Percentiles rank a stretch among this genome's conserved stretches.
These are phyloP conservation scores for Hexactinellida sp. DNA, from an alignment of 37 sponge, comb jelly and placozoan species.

Conservation along the genomic window DNA sequence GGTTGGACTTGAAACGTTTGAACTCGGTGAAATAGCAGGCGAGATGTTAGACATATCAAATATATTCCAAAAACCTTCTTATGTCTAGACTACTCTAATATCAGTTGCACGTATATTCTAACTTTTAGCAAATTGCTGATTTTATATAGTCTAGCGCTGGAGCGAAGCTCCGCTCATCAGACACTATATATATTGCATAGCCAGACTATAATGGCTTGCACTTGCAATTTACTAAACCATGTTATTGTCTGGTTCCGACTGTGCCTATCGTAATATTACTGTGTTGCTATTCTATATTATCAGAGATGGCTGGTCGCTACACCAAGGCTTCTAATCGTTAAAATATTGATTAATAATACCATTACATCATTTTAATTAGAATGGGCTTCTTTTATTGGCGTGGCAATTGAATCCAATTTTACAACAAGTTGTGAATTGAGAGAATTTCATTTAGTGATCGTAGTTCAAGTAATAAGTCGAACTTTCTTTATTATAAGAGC, in stretches of 20 bases:
- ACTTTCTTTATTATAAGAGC: no score
- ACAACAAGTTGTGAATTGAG: neutral
- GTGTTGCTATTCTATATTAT: neutral
- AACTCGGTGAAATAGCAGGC: neutral
- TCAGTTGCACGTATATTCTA: neutral
- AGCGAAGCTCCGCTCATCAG: slow-evolving; percentile 9
- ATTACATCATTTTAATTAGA: neutral
- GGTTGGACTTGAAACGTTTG: neutral
- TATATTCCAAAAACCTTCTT: neutral
- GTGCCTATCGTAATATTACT: neutral
- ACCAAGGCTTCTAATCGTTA: slow-evolving; percentile 4
- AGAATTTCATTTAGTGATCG: no score
- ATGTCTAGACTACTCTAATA: neutral
- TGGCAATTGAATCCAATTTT: neutral
- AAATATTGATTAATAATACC: neutral
- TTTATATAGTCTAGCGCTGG: slow-evolving; percentile 6
- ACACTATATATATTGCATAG: slow-evolving; percentile 14
- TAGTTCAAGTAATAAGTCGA: no score
- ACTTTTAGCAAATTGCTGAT: slow-evolving; percentile 9
- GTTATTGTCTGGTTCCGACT: slow-evolving; percentile 11
- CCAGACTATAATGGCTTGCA: neutral
- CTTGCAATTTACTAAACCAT: slow-evolving; percentile 9
- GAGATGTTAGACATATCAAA: neutral
- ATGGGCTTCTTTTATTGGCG: neutral
- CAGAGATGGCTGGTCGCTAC: neutral